These are phyloP conservation scores for Heliconius hortense DNA, from an alignment of 2,888 invertebrate species.

Conservation along the genomic window DNA sequence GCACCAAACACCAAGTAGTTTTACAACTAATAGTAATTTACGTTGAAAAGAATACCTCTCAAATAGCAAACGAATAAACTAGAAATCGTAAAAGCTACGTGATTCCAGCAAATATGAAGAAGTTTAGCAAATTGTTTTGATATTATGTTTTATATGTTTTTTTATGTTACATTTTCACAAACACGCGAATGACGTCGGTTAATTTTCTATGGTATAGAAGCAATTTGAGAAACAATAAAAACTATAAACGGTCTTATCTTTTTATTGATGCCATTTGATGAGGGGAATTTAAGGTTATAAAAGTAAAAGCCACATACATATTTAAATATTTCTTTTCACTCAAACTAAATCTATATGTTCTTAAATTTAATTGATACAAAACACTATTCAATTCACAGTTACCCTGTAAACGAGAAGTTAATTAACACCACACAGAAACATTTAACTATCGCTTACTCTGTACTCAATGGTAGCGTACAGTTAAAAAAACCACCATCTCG, in stretches of 20 bases:
- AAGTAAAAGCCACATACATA: too few relatives aligned
- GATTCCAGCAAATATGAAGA: slow-evolving; percentile 8
- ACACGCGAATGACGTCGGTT: too few relatives aligned
- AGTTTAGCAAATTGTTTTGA: slow-evolving; percentile 1
- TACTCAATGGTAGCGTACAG: slow-evolving; percentile 21
- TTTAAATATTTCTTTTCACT: too few relatives aligned
- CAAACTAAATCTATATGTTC: neutral
- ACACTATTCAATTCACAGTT: neutral
- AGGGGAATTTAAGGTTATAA: too few relatives aligned
- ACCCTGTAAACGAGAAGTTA: slow-evolving; percentile 6
- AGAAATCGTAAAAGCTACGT: slow-evolving; percentile 52
- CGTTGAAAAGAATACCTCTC: slow-evolving; percentile 46
- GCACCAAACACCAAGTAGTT: slow-evolving; percentile 58
- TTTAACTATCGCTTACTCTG: slow-evolving; percentile 21
- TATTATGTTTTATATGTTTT: slow-evolving; percentile 3
- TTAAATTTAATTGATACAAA: neutral
- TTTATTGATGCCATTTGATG: neutral
- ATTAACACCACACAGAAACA: slow-evolving; percentile 18
- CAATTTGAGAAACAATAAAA: neutral
- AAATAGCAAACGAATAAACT: slow-evolving; percentile 51
- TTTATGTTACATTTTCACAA: neutral
- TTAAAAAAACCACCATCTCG: slow-evolving; percentile 50
- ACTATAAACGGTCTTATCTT: neutral
- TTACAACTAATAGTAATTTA: slow-evolving; percentile 51
- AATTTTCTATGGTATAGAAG: neutral